Evolutionary conservation across 2,888 invertebrate species (phyloP).

Genomic region (Agrilus cyanescens): DNA sequence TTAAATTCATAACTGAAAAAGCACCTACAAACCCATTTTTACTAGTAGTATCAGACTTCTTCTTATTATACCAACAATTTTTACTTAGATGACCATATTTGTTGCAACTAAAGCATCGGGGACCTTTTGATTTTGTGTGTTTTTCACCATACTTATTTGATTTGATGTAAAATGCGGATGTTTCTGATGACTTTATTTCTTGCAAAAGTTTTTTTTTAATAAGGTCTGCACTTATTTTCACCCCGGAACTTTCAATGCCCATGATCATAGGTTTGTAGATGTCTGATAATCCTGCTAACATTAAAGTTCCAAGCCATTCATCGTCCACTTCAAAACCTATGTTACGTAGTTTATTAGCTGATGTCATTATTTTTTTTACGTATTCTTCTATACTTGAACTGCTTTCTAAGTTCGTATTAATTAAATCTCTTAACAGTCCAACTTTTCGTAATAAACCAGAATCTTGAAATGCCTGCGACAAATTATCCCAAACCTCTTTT

Average conservation of each 20-base stretch:
- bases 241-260: constrained; percentile 19
- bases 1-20: too few species aligned
- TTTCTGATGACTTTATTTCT: constrained; percentile 11
- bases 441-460: constrained; percentile 21
- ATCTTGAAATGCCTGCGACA: constrained; percentile 24
- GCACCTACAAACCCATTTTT: too few species aligned
- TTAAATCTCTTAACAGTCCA: constrained; percentile 17
- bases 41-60: too few species aligned
- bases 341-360: constrained; percentile 20
- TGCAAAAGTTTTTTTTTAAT: constrained; percentile 22
- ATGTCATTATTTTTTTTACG: constrained; percentile 20
- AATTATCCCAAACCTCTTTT: too few species aligned
- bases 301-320: constrained; percentile 22
- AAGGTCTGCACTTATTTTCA: constrained; percentile 17
- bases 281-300: constrained; percentile 24
- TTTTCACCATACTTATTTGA: too few species aligned
- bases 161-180: too few species aligned
- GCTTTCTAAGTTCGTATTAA: constrained; percentile 18
- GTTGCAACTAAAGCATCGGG: too few species aligned
- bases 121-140: too few species aligned
- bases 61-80: too few species aligned
- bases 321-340: constrained; percentile 19
- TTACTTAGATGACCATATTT: too few species aligned
- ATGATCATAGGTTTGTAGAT: constrained; percentile 23
- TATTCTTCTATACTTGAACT: constrained; percentile 21